A percentile compares a stretch with the other conserved stretches of the same genome.
phyloP scores from a whole-genome alignment of 2,113 vertebrate genomes.

The Astatoreochromis straeleni region DNA sequence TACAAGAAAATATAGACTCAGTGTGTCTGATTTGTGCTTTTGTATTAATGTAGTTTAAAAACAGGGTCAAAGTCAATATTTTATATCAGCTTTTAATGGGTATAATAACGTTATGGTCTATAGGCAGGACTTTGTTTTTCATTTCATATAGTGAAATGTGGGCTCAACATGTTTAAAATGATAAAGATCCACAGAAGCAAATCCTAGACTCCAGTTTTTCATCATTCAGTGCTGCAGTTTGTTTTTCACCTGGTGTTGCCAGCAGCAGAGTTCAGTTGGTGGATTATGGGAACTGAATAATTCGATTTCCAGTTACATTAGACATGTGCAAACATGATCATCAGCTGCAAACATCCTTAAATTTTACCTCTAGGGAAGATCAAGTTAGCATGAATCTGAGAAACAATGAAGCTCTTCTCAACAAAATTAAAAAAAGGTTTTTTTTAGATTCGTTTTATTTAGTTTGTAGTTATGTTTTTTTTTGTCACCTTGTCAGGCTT shows the following conservation, averaged over 20 bases:
- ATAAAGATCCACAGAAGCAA: background rate
- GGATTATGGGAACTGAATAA: accelerated
- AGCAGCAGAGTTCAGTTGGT: background rate
- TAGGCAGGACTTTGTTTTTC: background rate
- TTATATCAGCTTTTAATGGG: accelerated
- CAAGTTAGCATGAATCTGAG: accelerated
- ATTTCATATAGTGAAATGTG: accelerated
- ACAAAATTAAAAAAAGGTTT: accelerated
- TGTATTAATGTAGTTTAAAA: background rate
- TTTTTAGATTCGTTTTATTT: background rate
- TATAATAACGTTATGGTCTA: accelerated
- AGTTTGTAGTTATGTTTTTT: background rate
- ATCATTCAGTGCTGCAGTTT: accelerated
- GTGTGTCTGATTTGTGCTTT: background rate
- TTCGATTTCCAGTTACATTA: accelerated
- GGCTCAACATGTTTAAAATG: background rate
- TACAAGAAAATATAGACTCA: background rate
- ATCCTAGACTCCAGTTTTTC: background rate
- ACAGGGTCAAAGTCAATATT: background rate
- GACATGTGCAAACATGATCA: background rate
- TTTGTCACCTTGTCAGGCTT: background rate
- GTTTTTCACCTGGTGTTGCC: accelerated
- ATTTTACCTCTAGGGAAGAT: background rate
- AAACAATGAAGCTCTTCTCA: background rate
- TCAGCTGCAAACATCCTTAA: background rate